phyloP scores from a whole-genome alignment of 1,140 invertebrate genomes.

The Temnothorax longispinosus region DNA sequence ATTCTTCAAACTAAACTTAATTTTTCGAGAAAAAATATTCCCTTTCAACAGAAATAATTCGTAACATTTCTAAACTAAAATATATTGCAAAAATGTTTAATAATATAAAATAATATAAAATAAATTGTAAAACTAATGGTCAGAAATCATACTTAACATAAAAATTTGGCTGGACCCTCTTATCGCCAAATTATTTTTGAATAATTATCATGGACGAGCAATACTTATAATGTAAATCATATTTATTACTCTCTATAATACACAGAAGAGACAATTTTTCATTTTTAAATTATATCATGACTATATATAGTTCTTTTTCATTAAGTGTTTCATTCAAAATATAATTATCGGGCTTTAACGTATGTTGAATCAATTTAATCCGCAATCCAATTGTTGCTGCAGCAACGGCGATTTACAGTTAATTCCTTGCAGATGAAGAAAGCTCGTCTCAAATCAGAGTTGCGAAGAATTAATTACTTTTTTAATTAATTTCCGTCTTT shows the following conservation, averaged over 20 bases:
- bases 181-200: neutral
- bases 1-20: neutral
- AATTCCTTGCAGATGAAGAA: conserved; percentile 35
- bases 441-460: conserved; percentile 1
- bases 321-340: neutral
- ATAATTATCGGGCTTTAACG: neutral
- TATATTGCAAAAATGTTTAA: neutral
- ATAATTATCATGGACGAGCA: neutral
- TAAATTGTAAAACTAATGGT: neutral
- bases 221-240: neutral
- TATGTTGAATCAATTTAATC: conserved; percentile 8
- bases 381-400: neutral
- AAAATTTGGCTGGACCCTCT: neutral
- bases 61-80: neutral
- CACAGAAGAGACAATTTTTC: neutral
- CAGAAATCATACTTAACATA: neutral
- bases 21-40: neutral
- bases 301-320: neutral
- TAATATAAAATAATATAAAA: neutral
- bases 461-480: too few relatives aligned
- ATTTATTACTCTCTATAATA: neutral
- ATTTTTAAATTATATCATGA: neutral
- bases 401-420: conserved; percentile 4
- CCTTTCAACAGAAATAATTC: neutral
- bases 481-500: too few relatives aligned